Base-by-base conservation (phyloP, 2,797 vertebrate species). In the Peromyscus eremicus region DNA sequence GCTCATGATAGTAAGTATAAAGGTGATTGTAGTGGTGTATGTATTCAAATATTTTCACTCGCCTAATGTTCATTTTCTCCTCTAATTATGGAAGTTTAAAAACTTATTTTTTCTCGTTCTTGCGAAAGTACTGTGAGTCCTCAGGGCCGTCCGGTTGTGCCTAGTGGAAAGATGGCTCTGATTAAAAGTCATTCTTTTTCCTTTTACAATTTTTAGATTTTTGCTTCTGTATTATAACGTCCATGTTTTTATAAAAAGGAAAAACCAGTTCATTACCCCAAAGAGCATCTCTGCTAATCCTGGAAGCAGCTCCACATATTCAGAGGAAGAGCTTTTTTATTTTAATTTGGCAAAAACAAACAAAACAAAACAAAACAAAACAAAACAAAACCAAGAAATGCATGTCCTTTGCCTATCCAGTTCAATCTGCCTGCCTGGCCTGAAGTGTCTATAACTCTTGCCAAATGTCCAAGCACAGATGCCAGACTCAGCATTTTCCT, bases 161-260 rank as follows among this genome's bases (percentile, higher is more conserved):
- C 2, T 49, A n/a, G 40, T 46, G 23, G 29, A 49, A 83, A 76
- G 29, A 68, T 10, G 1, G 13, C 46, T 60, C 49, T 81, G 16
- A 57, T 80, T 91, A 93, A 76, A 92, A 89, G 86, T 62, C 93
- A 71, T 10, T 55, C 21, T 49, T 81, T 92, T 93, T 95, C 75
- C 34, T 43, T 91, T 71, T 92, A 79, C 25, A 68, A 6, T 64
- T 96, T 64, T 87, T 87, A 82, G 82, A 79, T 64, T 80, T 80
- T 8, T 60, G 25, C 29, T 92, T 94, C 85, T 94, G 32, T 86
- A 52, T 81, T 95, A 85, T 86, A 86, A 89, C 16, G 21, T 49
- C 16, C 43, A 23, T 88, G 14, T 68, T 57, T 91, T 94, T 92
- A 70, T 34, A 40, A 79, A 79, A 66, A 91, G 14, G 34, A 55